phyloP scores from a whole-genome alignment of 2,797 vertebrate species.

The Paramormyrops hopkinsi region DNA sequence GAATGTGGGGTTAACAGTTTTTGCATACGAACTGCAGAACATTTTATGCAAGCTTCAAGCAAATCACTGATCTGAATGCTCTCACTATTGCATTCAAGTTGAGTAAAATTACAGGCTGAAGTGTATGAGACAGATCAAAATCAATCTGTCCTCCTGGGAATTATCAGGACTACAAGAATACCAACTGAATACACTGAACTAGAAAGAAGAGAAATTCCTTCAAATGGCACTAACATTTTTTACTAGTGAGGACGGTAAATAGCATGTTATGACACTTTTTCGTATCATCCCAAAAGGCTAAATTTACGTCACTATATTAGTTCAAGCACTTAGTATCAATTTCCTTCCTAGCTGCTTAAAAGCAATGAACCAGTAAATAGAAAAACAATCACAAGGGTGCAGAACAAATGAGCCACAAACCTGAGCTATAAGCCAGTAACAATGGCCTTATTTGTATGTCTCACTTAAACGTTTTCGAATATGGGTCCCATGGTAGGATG shows the following conservation, averaged over 20 bases:
- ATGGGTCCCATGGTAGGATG: not conserved
- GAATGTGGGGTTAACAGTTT: not conserved
- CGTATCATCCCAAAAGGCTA: not conserved
- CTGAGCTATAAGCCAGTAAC: not conserved
- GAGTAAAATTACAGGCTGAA: not conserved
- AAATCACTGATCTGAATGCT: not conserved
- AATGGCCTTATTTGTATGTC: not conserved
- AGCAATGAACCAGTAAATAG: not conserved
- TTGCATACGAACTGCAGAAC: not conserved
- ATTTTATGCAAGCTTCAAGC: not conserved
- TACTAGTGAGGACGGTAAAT: not conserved
- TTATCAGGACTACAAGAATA: not conserved
- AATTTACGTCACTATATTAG: not conserved
- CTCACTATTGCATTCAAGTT: not conserved
- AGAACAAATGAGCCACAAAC: not conserved
- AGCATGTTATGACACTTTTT: not conserved
- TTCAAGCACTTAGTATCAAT: not conserved
- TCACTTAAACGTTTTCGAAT: not conserved
- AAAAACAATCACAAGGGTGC: conserved; percentile 7
- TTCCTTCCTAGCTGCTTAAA: not conserved
- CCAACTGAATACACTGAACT: not conserved
- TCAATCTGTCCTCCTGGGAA: not conserved
- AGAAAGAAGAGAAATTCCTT: not conserved
- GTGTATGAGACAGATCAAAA: not conserved
- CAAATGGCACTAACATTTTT: not conserved